phyloP scores from a whole-genome alignment of 2,797 vertebrate genomes.

The Pangasius larnaudii region DNA sequence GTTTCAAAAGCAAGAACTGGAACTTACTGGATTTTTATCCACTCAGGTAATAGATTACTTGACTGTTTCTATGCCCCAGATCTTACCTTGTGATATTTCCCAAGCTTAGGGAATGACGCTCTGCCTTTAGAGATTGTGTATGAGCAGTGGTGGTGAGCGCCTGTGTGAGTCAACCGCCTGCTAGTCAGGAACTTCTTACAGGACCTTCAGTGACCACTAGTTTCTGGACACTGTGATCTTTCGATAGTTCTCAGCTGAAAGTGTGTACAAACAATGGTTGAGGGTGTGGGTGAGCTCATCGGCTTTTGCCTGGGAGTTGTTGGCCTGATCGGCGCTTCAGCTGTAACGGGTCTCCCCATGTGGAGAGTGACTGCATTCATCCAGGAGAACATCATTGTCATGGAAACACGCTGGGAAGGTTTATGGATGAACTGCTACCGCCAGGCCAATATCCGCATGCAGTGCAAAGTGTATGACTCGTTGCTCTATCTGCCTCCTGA shows the following conservation, averaged over 20 bases:
- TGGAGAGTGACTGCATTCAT: conserved; percentile 81
- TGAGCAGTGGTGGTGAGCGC: background rate
- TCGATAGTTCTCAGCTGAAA: background rate
- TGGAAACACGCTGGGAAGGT: conserved; percentile 83
- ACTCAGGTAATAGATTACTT: background rate
- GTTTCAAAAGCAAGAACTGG: background rate
- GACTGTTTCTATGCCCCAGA: too few relatives aligned
- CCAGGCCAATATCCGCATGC: conserved; percentile 67
- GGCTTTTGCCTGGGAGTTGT: conserved; percentile 72
- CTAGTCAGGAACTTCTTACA: background rate
- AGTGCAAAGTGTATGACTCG: conserved; percentile 76
- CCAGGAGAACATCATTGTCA: conserved; percentile 78
- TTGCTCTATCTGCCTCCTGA: conserved; percentile 74
- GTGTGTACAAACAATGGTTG: conserved; percentile 43
- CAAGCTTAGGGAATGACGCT: background rate
- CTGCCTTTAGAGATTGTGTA: background rate
- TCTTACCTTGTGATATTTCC: background rate
- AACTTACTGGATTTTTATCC: background rate
- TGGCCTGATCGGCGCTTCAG: conserved; percentile 72
- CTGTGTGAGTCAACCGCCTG: background rate
- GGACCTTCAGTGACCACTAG: background rate
- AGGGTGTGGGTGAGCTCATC: conserved; percentile 65
- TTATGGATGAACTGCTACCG: conserved; percentile 83
- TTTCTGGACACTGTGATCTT: background rate
- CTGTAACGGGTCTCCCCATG: conserved; percentile 78